Conservation (phyloP, 2,888 invertebrate species). For the Philaethria dido region DNA sequence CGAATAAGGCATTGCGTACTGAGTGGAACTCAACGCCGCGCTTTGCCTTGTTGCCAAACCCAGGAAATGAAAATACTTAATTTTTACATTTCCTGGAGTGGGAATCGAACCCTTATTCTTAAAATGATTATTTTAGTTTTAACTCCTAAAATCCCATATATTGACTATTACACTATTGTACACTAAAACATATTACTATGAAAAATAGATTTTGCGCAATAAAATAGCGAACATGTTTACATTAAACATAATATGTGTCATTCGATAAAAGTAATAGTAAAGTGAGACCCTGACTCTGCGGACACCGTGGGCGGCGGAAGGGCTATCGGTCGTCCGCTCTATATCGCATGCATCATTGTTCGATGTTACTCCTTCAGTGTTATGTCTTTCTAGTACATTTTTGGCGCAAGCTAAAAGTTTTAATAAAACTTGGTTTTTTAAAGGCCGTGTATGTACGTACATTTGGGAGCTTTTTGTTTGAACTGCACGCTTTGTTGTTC, state of each 20-base stretch:
- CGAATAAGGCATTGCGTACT: no score
- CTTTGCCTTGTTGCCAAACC: no score
- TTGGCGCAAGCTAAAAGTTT: constrained; percentile 28
- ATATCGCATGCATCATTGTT: constrained; percentile 50
- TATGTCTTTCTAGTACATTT: constrained; percentile 40
- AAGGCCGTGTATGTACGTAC: not conserved
- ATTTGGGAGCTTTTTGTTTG: not conserved
- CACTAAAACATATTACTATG: no score
- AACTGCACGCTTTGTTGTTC: no score
- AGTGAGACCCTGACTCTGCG: constrained; percentile 50
- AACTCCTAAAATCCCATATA: no score
- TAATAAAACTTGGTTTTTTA: not conserved
- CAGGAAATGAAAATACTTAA: no score
- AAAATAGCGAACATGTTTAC: constrained; percentile 25
- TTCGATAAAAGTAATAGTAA: constrained; percentile 39
- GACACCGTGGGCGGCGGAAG: constrained; percentile 62
- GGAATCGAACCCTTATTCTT: no score
- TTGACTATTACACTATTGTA: no score
- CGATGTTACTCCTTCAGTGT: constrained; percentile 36
- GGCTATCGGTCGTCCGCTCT: constrained; percentile 59
- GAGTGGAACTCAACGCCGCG: no score
- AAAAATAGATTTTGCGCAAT: constrained; percentile 3
- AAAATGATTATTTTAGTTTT: no score
- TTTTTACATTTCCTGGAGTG: no score
- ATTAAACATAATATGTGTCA: constrained; percentile 35